phyloP scores from a whole-genome alignment of 2,797 vertebrate genomes.

The Sebastes umbrosus region DNA sequence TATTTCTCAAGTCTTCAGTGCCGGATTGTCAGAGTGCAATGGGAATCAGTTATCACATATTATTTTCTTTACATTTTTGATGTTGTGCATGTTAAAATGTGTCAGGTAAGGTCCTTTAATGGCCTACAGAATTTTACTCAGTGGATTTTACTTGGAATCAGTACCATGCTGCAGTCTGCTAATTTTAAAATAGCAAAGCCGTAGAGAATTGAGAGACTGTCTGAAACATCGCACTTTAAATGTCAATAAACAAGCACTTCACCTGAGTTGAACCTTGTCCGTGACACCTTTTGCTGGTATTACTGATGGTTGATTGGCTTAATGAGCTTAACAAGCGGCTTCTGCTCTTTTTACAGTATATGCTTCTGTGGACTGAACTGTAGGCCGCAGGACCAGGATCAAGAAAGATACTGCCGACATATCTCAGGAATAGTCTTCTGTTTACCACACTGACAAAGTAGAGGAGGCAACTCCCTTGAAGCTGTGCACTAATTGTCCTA shows the following conservation, averaged over 20 bases:
- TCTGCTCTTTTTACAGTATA: slow-evolving; percentile 61
- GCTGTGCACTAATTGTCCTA: not conserved
- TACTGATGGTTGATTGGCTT: slow-evolving; percentile 46
- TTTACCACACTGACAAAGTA: not conserved
- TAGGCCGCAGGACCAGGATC: slow-evolving; percentile 18
- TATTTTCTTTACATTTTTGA: not conserved
- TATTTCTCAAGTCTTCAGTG: not conserved
- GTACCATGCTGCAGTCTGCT: not conserved
- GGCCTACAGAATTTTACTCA: not conserved
- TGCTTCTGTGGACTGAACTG: slow-evolving; percentile 7
- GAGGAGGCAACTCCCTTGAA: slow-evolving; percentile 9
- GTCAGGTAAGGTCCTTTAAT: not conserved
- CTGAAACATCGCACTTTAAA: not conserved
- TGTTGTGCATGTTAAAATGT: not conserved
- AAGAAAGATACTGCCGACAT: not conserved
- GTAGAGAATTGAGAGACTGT: not conserved
- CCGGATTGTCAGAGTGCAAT: not conserved
- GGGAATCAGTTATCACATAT: not conserved
- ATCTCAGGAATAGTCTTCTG: not conserved
- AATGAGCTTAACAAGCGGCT: slow-evolving; percentile 52
- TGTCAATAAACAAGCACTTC: not conserved
- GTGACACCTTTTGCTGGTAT: slow-evolving; percentile 34
- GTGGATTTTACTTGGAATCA: not conserved
- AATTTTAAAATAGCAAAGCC: not conserved
- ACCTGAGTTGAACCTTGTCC: slow-evolving; percentile 10